Conservation (phyloP, 2,888 invertebrate genomes). For the Mantis religiosa region DNA sequence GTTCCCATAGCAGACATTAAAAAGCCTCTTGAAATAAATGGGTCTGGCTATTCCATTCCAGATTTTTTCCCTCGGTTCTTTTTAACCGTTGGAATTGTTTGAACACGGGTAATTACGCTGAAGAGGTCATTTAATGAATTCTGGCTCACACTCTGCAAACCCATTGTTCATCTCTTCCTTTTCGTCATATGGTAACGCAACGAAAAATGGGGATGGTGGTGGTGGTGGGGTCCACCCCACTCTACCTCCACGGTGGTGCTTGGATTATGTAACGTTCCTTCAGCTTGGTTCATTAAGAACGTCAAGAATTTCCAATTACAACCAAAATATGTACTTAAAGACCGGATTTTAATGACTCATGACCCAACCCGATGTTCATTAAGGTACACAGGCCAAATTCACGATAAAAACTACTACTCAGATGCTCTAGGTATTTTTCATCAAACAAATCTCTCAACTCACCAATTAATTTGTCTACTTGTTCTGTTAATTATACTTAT, state of each 20-base stretch:
- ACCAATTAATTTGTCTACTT: too few relatives aligned
- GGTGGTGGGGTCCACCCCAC: too few relatives aligned
- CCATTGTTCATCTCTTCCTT: background rate
- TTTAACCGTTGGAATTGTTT: background rate
- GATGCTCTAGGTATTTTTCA: too few relatives aligned
- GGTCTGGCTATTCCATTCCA: background rate
- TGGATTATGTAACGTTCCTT: background rate
- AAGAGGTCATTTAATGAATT: background rate
- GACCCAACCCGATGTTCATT: too few relatives aligned
- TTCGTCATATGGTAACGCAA: background rate
- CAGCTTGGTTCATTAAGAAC: background rate
- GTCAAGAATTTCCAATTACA: background rate
- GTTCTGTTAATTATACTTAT: too few relatives aligned
- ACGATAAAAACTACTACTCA: too few relatives aligned
- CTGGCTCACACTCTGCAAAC: background rate
- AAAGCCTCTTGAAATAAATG: background rate
- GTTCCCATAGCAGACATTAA: background rate
- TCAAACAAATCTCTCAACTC: too few relatives aligned
- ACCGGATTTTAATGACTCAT: background rate
- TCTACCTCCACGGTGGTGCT: background rate
- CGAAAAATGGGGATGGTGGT: background rate
- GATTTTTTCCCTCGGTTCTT: background rate
- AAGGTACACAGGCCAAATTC: too few relatives aligned
- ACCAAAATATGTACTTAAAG: background rate
- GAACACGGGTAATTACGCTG: background rate